Evolutionary conservation across 2,113 vertebrate genomes (phyloP), one percentile per base, ranked within the genome.

Genomic region (Podarcis raffonei): DNA sequence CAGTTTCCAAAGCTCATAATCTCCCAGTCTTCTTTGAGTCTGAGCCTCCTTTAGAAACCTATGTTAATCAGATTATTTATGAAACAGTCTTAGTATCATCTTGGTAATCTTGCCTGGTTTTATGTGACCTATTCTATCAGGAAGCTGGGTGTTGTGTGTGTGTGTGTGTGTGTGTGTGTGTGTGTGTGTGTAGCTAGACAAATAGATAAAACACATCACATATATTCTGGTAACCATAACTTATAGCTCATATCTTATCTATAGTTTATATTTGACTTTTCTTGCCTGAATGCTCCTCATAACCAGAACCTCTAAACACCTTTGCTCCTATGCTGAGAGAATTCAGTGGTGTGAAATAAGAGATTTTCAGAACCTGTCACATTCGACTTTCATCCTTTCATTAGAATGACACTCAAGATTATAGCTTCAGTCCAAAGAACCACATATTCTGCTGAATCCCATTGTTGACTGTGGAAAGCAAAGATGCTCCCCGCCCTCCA

Each of bases 21-120:
- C 89, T 94, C 92, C 89, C 94, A 94, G 93, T 93, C 91, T 72
- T 92, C 83, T 94, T 91, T 89, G 82, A 94, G 86, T 57, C 83
- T 86, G 77, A 94, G 88, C 90, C 93, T 93, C 92, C 92, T 92
- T 94, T 93, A 93, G 86, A 94, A 94, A 88, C 79, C 92, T 2
- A 0, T 83, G 85, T 92, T 95, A 93, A 94, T 93, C 90, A 94
- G 90, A 83, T 92, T 95, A 94, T 92, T 93, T 92, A 84, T 93
- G 87, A 93, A 92, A 91, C 48, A 89, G 89, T 83, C 35, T 90
- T 93, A 91, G 8, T 90, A 93, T 94, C 90, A 81, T 80, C 57
- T 62, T 83, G 76, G 1, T 92, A 88, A 93, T 91, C 82, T 94
- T 93, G 32, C 86, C 27, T 89, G 59, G 37, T 87, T 92, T 85